A percentile compares a stretch with the other conserved stretches of the same genome.
phyloP scores from a whole-genome alignment of 2,113 vertebrate genomes.

The Antechinus stuartii region DNA sequence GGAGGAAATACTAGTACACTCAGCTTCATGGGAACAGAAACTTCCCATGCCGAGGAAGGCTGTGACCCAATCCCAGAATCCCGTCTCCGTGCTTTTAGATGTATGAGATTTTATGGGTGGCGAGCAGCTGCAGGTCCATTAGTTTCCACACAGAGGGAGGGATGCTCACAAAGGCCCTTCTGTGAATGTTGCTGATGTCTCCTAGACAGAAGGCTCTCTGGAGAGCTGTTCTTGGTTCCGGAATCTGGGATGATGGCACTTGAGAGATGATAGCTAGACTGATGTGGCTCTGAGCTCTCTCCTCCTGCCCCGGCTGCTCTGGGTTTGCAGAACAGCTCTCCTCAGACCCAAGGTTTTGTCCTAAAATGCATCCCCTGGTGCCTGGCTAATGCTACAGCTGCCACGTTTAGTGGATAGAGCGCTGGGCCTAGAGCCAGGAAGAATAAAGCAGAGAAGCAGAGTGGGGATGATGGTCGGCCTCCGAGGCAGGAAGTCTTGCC shows the following conservation, averaged over 20 bases:
- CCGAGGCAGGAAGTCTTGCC: no score
- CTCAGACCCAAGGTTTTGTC: slow-evolving; percentile 20
- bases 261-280: slow-evolving; percentile 12
- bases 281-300: slow-evolving; percentile 49
- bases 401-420: background rate
- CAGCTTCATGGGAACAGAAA: background rate
- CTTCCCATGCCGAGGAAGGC: background rate
- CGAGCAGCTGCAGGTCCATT: background rate
- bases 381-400: slow-evolving; percentile 55
- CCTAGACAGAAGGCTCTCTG: background rate
- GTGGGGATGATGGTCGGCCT: no score
- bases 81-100: no score
- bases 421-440: background rate
- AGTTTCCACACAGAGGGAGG: background rate
- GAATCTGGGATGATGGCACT: background rate
- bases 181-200: background rate
- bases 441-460: background rate
- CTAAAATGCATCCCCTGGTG: slow-evolving; percentile 46
- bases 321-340: slow-evolving; percentile 56
- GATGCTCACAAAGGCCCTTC: background rate
- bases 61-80: background rate
- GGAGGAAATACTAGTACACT: no score
- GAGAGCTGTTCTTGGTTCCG: slow-evolving; percentile 2
- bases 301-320: slow-evolving; percentile 37
- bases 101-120: no score